Conservation (phyloP, 2,888 invertebrate genomes). For the Cryptus armator region DNA sequence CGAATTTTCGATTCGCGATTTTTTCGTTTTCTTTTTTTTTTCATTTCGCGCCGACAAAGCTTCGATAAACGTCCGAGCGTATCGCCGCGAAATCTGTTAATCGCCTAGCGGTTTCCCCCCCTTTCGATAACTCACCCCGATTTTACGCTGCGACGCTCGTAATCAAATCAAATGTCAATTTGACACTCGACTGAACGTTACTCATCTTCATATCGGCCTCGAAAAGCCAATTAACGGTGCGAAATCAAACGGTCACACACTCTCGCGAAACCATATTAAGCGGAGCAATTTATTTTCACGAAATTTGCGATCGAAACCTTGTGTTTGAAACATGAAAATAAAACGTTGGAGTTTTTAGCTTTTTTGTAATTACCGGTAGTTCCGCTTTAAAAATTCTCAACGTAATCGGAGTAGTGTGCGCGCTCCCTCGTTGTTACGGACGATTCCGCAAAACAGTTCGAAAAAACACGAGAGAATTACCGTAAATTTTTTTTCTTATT, state of each 20-base stretch:
- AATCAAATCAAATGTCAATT: conserved; percentile 20
- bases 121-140: conserved; percentile 4
- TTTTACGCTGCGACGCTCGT: background rate
- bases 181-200: background rate
- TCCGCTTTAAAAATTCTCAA: background rate
- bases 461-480: background rate
- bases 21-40: no score
- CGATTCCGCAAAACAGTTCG: background rate
- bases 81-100: conserved; percentile 21
- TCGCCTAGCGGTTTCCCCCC: conserved; percentile 6
- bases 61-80: background rate
- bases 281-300: background rate
- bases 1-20: background rate
- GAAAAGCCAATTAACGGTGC: background rate
- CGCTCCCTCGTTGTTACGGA: background rate
- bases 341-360: background rate
- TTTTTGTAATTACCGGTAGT: background rate
- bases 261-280: background rate
- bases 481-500: no score
- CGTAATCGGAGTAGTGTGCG: background rate
- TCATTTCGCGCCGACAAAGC: background rate
- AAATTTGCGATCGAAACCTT: background rate
- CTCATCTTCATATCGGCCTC: background rate
- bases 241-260: background rate
- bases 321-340: background rate